Conservation (phyloP, 2,113 vertebrate genomes). For the Tyto alba region DNA sequence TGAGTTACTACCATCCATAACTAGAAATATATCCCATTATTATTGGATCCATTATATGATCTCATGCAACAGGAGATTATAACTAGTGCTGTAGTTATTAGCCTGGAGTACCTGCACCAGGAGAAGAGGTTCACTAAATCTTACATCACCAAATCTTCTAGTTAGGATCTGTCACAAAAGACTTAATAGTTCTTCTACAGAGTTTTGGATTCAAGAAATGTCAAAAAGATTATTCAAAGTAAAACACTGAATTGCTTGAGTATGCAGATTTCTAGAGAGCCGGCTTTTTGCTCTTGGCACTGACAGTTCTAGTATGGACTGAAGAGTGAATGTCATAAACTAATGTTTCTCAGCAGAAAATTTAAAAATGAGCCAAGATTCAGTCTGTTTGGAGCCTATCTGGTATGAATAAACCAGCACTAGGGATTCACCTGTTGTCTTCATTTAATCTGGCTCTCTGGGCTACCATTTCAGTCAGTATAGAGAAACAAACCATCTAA, state of each 20-base stretch:
- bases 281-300: constrained; percentile 34
- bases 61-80: not conserved
- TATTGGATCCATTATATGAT: not conserved
- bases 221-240: constrained; percentile 43
- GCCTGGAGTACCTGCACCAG: not conserved
- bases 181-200: not conserved
- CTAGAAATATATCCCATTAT: not conserved
- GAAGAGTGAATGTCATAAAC: not conserved
- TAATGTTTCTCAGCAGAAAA: not conserved
- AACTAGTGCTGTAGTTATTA: not conserved
- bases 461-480: not conserved
- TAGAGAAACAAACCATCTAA: not conserved
- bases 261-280: constrained; percentile 21
- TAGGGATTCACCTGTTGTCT: not conserved
- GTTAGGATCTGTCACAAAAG: not conserved
- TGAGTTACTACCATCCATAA: not conserved
- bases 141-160: not conserved
- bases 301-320: not conserved
- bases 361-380: not conserved
- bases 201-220: constrained; percentile 7
- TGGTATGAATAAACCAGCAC: not conserved
- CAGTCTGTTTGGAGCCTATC: not conserved
- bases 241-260: constrained; percentile 5
- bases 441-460: not conserved
- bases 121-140: not conserved